A percentile compares a stretch with the other conserved stretches of the same genome.
phyloP scores from a whole-genome alignment of 2,797 vertebrate species.

The Spinibarbus caldwelli region DNA sequence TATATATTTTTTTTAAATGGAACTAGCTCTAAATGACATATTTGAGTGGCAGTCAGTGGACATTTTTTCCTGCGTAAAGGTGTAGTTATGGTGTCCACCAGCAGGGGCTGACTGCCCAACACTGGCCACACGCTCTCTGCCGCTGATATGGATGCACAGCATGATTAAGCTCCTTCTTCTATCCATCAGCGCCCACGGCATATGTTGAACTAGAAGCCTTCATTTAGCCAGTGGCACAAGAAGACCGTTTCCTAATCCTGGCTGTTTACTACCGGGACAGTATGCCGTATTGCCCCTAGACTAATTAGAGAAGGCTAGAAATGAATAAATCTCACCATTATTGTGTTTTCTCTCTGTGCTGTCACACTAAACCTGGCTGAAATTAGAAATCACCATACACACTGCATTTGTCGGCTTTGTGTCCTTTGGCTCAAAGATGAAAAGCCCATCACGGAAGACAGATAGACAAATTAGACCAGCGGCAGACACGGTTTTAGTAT shows the following conservation, averaged over 20 bases:
- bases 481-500: background rate
- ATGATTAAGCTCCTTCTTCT: background rate
- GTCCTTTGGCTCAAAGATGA: constrained; percentile 54
- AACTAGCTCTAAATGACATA: background rate
- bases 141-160: background rate
- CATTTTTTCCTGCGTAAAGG: background rate
- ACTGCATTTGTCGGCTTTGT: constrained; percentile 19
- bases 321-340: constrained; percentile 20
- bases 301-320: constrained; percentile 38
- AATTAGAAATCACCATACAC: background rate
- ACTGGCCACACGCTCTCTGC: background rate
- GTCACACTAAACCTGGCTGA: constrained; percentile 13
- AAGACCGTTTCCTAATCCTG: constrained; percentile 23
- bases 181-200: background rate
- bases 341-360: constrained; percentile 24
- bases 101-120: background rate
- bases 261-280: constrained; percentile 22
- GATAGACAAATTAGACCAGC: constrained; percentile 34
- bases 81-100: background rate
- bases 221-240: background rate
- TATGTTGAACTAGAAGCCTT: constrained; percentile 6
- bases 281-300: background rate
- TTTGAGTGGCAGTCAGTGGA: background rate
- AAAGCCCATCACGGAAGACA: constrained; percentile 42
- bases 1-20: background rate